Percentiles rank a stretch among this genome's conserved stretches.
These are phyloP conservation scores for Stenichneumon culpator DNA, from an alignment of 2,888 invertebrate species.

Conservation along the genomic window DNA sequence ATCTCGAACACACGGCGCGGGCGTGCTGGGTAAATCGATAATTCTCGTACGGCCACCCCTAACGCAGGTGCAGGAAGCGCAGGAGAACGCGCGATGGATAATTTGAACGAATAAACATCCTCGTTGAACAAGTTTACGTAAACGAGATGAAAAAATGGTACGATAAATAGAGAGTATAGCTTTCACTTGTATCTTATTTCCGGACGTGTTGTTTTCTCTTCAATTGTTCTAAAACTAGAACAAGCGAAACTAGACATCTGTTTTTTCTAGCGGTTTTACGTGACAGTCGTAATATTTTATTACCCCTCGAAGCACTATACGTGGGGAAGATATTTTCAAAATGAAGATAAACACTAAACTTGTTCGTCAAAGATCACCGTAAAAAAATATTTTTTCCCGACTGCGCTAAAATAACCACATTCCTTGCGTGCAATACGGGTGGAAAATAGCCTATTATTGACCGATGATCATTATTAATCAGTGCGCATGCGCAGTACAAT, in stretches of 20 bases:
- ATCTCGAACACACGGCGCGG: conserved; percentile 67
- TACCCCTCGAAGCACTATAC: not conserved
- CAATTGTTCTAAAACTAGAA: not conserved
- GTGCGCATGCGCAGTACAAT: too few relatives aligned
- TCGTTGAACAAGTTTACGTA: not conserved
- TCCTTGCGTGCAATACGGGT: too few relatives aligned
- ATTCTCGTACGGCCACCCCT: conserved; percentile 64
- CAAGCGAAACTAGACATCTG: not conserved
- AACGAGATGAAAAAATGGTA: not conserved
- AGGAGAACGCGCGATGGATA: conserved; percentile 62
- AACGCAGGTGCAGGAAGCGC: conserved; percentile 61
- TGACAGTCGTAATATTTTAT: not conserved
- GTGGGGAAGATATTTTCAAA: not conserved
- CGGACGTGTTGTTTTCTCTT: not conserved
- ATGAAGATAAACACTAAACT: too few relatives aligned
- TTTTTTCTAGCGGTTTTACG: not conserved
- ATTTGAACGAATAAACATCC: conserved; percentile 60
- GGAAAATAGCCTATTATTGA: too few relatives aligned
- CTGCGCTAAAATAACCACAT: too few relatives aligned
- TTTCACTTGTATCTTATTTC: not conserved
- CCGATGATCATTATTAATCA: too few relatives aligned
- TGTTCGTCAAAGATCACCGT: too few relatives aligned
- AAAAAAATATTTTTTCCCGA: too few relatives aligned
- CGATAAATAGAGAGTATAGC: not conserved
- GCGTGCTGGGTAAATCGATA: conserved; percentile 68